Base-by-base conservation (phyloP, 1,140 invertebrate genomes). In the Brachionus manjavacas region DNA sequence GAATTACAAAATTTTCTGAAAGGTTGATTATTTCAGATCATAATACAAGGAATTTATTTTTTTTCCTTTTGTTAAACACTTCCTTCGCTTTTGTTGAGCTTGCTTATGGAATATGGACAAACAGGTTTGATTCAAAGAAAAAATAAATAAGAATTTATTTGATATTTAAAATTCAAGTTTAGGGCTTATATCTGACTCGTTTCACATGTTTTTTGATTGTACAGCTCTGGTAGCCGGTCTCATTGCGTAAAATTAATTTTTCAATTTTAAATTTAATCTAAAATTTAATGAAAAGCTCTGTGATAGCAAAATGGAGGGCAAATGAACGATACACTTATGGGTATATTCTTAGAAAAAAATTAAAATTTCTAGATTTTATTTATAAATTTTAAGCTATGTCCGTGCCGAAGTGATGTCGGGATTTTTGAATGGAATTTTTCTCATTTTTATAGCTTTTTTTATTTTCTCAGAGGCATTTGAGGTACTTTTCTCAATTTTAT, bases 181-280 rank as follows among this genome's bases (percentile, higher is more conserved):
- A 14, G 95, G 96, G 87, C 91, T 99, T 85, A 98, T 99, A 88
- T 97, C 96, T 0, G 97, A 99, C 91, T 95, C 96, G 86, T 99
- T 98, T 90, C 97, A 99, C 89, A 99, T 99, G 97, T 96, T 99
- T 89, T 99, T 99, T 90, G 97, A 99, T 89, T 99, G 96, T 87
- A 97, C 96, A n/a, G 96, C 96, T 14, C 90, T 99, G 43, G 90
- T 98, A 55, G 95, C 95, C 76, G 96, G 96, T 16, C 90, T 99
- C 52, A 95, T 93, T 76, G 96, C 96, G 31, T 81, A 81, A 81
- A 23, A 60, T 41, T 70, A 9, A 31, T n/a, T n/a, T 74, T 74
- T 12, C 8, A 39, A 31, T 11, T 12, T 80, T 55, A 12, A 39
- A 25, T 55, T 55, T 25, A 41, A 39, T 31, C 49, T 49, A 6